Conservation (phyloP, 2,113 vertebrate species). For the Vireo altiloquus region DNA sequence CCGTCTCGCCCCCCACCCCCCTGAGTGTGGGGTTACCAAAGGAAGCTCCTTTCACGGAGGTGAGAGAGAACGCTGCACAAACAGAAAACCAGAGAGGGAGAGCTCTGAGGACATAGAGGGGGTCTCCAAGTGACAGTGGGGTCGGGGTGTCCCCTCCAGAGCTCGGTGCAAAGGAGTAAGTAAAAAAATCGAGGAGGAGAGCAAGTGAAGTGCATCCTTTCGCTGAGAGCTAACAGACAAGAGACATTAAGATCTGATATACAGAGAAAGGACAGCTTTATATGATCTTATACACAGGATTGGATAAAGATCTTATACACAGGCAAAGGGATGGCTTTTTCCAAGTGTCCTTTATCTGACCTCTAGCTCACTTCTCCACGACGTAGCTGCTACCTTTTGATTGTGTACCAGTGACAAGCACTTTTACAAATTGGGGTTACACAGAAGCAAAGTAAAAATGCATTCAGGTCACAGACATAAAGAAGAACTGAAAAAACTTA, state of each 20-base stretch:
- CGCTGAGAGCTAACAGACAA: constrained; percentile 72
- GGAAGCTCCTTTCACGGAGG: constrained; percentile 75
- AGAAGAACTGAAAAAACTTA: constrained; percentile 87
- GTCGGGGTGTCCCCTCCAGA: constrained; percentile 72
- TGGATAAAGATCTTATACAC: constrained; percentile 50
- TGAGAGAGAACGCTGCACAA: constrained; percentile 73
- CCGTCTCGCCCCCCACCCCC: constrained; percentile 63
- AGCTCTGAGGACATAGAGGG: constrained; percentile 72
- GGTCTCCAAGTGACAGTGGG: constrained; percentile 60
- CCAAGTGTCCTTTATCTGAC: constrained; percentile 73
- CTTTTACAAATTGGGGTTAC: constrained; percentile 84
- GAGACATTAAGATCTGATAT: constrained; percentile 74
- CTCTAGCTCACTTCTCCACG: constrained; percentile 65
- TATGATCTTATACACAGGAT: constrained; percentile 63
- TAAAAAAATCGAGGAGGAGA: constrained; percentile 69
- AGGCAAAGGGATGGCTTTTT: constrained; percentile 64
- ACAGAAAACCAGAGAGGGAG: constrained; percentile 77
- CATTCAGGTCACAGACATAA: constrained; percentile 96
- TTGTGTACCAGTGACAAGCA: constrained; percentile 90
- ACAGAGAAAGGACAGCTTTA: constrained; percentile 69
- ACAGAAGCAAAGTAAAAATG: constrained; percentile 99
- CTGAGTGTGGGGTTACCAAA: constrained; percentile 70
- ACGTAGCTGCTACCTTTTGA: constrained; percentile 76
- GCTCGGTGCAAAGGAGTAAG: constrained; percentile 75
- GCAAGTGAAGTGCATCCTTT: constrained; percentile 57